Evolutionary conservation across 2,888 invertebrate genomes (phyloP).

Genomic region (Drosophila neutralis): DNA sequence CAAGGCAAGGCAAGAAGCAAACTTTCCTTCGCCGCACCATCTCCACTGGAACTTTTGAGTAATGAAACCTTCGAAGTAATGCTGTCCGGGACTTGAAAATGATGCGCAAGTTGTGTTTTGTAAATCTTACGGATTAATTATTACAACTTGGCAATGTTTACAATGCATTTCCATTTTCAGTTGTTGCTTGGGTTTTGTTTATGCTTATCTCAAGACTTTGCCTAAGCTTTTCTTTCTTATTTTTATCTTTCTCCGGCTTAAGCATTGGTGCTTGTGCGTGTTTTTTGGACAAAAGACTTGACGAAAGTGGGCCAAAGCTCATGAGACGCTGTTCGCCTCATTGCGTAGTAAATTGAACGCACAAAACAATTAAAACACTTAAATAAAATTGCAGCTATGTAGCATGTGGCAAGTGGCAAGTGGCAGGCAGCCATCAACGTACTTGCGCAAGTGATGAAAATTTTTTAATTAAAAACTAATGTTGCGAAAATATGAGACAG

Average conservation of each 20-base stretch:
- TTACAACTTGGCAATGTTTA: constrained; percentile 77
- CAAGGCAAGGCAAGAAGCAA: constrained; percentile 26
- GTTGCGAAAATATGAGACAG: constrained; percentile 80
- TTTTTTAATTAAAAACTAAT: constrained; percentile 84
- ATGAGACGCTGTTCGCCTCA: constrained; percentile 22
- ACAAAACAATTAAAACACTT: constrained; percentile 47
- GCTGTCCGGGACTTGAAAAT: constrained; percentile 39
- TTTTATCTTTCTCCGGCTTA: background rate
- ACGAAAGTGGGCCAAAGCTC: background rate
- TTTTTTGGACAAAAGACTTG: constrained; percentile 18
- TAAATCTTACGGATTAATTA: constrained; percentile 81
- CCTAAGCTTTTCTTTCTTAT: constrained; percentile 11
- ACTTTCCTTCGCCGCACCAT: background rate
- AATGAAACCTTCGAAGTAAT: constrained; percentile 54
- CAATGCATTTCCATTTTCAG: constrained; percentile 58
- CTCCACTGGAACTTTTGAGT: constrained; percentile 54
- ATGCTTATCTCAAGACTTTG: constrained; percentile 32
- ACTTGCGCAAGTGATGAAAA: constrained; percentile 62
- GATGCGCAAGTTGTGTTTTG: constrained; percentile 69
- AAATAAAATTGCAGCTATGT: constrained; percentile 28
- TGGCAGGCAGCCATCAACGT: constrained; percentile 18
- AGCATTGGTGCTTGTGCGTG: background rate
- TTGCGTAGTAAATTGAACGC: constrained; percentile 48
- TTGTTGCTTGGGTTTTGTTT: constrained; percentile 41
- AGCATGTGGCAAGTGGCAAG: constrained; percentile 17